Evolutionary conservation across 2,888 invertebrate species (phyloP).

Genomic region (Bombyx huttoni): DNA sequence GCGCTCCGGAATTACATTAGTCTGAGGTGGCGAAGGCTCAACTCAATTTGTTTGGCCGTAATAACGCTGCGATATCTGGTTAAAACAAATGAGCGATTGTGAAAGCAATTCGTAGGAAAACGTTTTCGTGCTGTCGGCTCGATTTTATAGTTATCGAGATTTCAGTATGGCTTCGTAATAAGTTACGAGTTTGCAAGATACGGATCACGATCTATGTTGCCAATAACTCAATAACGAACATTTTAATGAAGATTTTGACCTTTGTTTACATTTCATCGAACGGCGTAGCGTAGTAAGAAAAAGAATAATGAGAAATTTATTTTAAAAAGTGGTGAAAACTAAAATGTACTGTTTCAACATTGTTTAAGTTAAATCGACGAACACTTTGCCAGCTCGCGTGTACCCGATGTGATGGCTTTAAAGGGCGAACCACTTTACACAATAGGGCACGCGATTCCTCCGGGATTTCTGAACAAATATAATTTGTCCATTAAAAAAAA

Average conservation of each 20-base stretch:
- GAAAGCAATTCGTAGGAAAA: slow-evolving; percentile 60
- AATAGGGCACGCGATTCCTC: slow-evolving; percentile 36
- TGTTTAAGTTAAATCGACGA: slow-evolving; percentile 15
- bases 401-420: slow-evolving; percentile 35
- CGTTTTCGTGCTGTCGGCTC: slow-evolving; percentile 54
- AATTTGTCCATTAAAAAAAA: slow-evolving; percentile 69
- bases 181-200: not conserved
- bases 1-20: slow-evolving; percentile 70
- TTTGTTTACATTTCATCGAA: slow-evolving; percentile 10
- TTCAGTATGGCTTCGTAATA: not conserved
- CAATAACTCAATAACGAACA: slow-evolving; percentile 6
- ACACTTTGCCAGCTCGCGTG: slow-evolving; percentile 38
- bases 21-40: slow-evolving; percentile 73
- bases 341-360: not conserved
- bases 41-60: slow-evolving; percentile 72
- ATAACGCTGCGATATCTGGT: slow-evolving; percentile 68
- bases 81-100: slow-evolving; percentile 72
- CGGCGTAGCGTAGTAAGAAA: not conserved
- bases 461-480: slow-evolving; percentile 53
- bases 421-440: slow-evolving; percentile 46
- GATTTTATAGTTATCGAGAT: slow-evolving; percentile 35
- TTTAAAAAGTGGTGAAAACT: not conserved
- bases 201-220: slow-evolving; percentile 9
- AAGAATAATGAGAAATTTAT: not conserved
- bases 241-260: not conserved